These are phyloP conservation scores for Belgica antarctica DNA, from an alignment of 2,888 invertebrate genomes.

Conservation along the genomic window DNA sequence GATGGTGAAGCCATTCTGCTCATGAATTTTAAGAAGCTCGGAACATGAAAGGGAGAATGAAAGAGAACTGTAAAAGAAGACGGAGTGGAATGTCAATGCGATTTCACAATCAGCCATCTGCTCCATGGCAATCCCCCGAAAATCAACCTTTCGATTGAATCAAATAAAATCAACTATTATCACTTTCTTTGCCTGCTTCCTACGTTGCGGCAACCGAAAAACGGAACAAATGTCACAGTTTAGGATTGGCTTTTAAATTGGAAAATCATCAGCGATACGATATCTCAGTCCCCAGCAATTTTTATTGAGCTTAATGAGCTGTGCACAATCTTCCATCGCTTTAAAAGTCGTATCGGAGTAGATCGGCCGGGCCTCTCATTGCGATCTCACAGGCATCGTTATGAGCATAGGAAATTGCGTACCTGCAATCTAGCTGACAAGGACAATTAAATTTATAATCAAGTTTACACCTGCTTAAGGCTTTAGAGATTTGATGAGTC, in stretches of 20 bases:
- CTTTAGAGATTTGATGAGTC: too few species aligned
- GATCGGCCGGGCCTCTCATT: too few species aligned
- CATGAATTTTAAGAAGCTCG: too few species aligned
- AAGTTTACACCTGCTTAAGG: too few species aligned
- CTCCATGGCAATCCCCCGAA: background rate
- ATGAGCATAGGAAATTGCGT: too few species aligned
- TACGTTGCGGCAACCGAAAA: background rate
- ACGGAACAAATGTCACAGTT: background rate
- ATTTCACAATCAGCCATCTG: slow-evolving; percentile 14
- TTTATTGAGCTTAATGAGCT: slow-evolving; percentile 16
- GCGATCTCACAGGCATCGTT: too few species aligned
- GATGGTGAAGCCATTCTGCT: too few species aligned
- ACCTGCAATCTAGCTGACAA: too few species aligned
- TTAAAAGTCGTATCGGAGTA: too few species aligned
- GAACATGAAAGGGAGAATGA: background rate
- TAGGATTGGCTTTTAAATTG: background rate
- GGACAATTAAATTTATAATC: too few species aligned
- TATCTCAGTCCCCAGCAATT: background rate
- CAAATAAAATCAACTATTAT: slow-evolving; percentile 25
- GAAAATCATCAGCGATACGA: slow-evolving; percentile 16
- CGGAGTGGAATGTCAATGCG: background rate
- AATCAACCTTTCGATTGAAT: background rate
- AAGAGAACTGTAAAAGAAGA: background rate
- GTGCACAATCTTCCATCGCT: slow-evolving; percentile 1
- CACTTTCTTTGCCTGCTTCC: background rate